Base-by-base conservation (phyloP, 2,113 vertebrate genomes). In the Centrocercus urophasianus region DNA sequence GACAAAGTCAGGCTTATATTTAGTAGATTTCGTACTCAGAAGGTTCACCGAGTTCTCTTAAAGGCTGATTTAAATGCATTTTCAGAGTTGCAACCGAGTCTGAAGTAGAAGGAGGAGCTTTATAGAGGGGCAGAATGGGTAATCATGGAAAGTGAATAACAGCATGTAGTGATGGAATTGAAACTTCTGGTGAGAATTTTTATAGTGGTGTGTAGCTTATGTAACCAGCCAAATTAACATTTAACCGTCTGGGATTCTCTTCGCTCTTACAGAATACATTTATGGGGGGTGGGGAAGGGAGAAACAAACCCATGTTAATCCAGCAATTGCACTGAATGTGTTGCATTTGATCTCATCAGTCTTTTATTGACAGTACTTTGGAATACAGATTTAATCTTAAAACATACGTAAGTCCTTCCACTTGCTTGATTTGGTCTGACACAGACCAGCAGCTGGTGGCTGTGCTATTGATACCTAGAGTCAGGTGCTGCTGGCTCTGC, bases 151-250 rank as follows among this genome's bases (percentile, higher is more conserved):
- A 96, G 69, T 47, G 95, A 93, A 71, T 93, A 94, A 75, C 93
- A 95, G 93, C 90, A 92, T 96, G 90, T 86, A 88, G 86, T 93
- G 77, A 90, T 81, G 76, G 93, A 94, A 83, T 71, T 88, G 80
- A 94, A 96, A 92, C 86, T 94, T 83, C 83, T 86, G 92, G 83
- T 92, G 83, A 95, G 93, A 93, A 89, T 86, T 96, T 96, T 93
- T 93, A 50, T 96, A 94, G 95, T 95, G 92, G 73, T 65, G 38
- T 94, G 76, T 88, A 88, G 92, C 95, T 96, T 96, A 93, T 88
- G 50, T 96, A 95, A 94, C 83, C 90, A 93, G 74, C 61, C 4
- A 1, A 92, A 92, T 95, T 94, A 96, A 95, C 95, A 94, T 94
- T 90, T 95, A 93, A 84, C 92, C 80, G 43, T 92, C 89, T 95